A percentile compares a stretch with the other conserved stretches of the same genome.
These are phyloP conservation scores for Nasonia oneida DNA, from an alignment of 2,888 invertebrate genomes.

Conservation along the genomic window DNA sequence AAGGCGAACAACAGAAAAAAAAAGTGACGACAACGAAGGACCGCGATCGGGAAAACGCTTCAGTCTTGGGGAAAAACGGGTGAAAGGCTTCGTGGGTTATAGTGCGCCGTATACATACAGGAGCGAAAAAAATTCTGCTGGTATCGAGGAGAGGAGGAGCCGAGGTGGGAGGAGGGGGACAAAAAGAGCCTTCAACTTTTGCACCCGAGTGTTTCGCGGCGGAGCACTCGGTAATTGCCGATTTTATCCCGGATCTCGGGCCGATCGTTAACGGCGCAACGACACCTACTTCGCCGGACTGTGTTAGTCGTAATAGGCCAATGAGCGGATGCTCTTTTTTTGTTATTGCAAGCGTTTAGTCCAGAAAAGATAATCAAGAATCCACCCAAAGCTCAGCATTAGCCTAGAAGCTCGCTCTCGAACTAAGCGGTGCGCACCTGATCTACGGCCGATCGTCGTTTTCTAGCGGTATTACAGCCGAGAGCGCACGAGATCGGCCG, in stretches of 20 bases:
- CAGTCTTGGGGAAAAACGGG: constrained; percentile 34
- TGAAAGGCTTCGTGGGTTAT: constrained; percentile 35
- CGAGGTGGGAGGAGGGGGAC: background rate
- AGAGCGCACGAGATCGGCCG: background rate
- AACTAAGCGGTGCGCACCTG: background rate
- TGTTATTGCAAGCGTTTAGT: too few relatives aligned
- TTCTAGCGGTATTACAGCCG: background rate
- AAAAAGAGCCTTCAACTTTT: constrained; percentile 50
- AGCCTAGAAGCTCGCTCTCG: background rate
- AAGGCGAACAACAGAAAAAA: background rate
- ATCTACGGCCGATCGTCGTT: constrained; percentile 46
- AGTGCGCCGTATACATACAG: background rate
- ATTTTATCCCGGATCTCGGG: constrained; percentile 46
- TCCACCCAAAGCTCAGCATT: background rate
- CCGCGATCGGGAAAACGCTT: background rate
- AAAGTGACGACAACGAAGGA: background rate
- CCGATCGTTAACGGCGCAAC: constrained; percentile 3
- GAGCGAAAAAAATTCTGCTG: background rate
- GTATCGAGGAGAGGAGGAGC: background rate
- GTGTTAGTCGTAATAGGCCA: background rate
- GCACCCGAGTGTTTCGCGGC: constrained; percentile 25
- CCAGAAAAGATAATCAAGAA: background rate
- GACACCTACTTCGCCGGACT: constrained; percentile 27
- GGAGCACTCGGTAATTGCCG: constrained; percentile 41
- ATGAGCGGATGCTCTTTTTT: background rate